Base-by-base conservation (phyloP, 2,113 vertebrate genomes). In the Lamprologus speciosus region DNA sequence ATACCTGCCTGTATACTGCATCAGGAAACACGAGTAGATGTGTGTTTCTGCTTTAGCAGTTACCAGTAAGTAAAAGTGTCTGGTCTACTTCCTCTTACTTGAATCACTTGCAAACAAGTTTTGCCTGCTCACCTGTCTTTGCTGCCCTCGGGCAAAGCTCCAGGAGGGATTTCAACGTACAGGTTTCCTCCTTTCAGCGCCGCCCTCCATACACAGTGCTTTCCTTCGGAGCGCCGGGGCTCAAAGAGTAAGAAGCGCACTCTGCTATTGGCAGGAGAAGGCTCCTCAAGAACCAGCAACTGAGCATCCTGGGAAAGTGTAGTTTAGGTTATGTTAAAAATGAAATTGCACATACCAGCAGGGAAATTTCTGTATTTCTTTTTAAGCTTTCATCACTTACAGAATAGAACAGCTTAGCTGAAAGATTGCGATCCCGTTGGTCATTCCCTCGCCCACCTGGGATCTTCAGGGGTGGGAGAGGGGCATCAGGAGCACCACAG, bases 381-480 rank as follows among this genome's bases (percentile, higher is more conserved):
- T 45, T 73, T 13, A 5, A 83, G 37, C 9, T 23, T 8, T 14
- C n/a, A 47, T n/a, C 13, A 98, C 98, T 98, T 92, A 99, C 98
- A 87, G 98, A 98, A 95, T 98, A 98, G 95, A 98, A 97, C 96
- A 98, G 96, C 91, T 97, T 98, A 96, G 98, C 98, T 97, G 98
- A 97, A 98, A 98, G 98, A 99, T 97, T 98, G 98, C 97, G 98
- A 99, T 99, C 99, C 99, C 99, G 96, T 96, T 98, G 98, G 97
- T 98, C 97, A 97, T 99, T 97, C 98, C 99, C 99, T 99, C 99
- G 98, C 98, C 99, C 99, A 99, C 98, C 99, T 98, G 98, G 99
- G 99, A 99, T 99, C 99, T 98, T 99, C 97, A 98, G 97, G 97
- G 98, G 98, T 99, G 99, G 99, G 99, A 96, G 99, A 99, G 99